These are phyloP conservation scores for Zosterops borbonicus DNA, from an alignment of 2,113 vertebrate species.

Conservation along the genomic window DNA sequence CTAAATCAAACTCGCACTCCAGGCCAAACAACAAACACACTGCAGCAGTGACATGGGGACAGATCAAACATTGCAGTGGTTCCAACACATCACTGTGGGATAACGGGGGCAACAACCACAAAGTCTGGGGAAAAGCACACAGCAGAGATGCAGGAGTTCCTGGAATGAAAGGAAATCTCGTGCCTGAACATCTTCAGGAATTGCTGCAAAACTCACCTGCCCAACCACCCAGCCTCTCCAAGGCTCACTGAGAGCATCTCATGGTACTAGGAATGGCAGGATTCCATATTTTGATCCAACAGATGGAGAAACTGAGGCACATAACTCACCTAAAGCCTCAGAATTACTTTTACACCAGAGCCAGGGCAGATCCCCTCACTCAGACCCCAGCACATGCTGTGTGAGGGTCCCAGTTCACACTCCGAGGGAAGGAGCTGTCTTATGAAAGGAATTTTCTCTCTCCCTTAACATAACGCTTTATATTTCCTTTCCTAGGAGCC, in stretches of 20 bases:
- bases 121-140: rapidly evolving
- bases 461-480: neutral
- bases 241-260: neutral
- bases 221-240: neutral
- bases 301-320: neutral
- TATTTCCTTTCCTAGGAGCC: neutral
- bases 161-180: rapidly evolving
- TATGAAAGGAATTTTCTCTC: neutral
- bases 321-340: neutral
- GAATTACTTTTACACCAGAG: neutral
- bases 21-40: neutral
- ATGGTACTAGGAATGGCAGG: neutral
- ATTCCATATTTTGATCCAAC: rapidly evolving
- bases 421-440: neutral
- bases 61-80: neutral
- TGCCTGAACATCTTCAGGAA: neutral
- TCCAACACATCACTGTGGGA: neutral
- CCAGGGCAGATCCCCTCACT: neutral
- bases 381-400: rapidly evolving
- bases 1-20: neutral
- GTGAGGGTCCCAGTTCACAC: neutral
- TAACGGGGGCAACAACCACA: neutral
- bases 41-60: neutral
- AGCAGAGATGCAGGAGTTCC: neutral
- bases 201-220: neutral